phyloP scores from a whole-genome alignment of 2,113 vertebrate species.

The Ardeotis arabs region DNA sequence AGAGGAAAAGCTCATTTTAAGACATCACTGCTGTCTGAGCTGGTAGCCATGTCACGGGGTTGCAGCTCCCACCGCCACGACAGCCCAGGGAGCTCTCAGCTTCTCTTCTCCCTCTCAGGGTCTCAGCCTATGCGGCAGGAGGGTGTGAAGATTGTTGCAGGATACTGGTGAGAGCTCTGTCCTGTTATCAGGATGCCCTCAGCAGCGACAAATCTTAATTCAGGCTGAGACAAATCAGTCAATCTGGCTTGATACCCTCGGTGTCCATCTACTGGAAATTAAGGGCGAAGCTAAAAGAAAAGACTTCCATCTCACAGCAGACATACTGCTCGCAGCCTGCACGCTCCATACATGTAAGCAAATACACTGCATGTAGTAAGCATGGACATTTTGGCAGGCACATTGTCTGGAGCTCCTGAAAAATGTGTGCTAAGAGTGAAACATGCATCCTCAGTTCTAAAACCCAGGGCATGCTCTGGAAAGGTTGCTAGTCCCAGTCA shows the following conservation, averaged over 20 bases:
- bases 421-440: not conserved
- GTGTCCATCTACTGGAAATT: not conserved
- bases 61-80: fast-evolving
- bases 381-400: not conserved
- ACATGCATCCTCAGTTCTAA: not conserved
- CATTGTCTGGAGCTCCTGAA: not conserved
- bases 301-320: not conserved
- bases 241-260: not conserved
- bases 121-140: not conserved
- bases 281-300: not conserved
- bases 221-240: not conserved
- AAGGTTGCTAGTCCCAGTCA: not conserved
- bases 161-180: not conserved
- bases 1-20: not conserved
- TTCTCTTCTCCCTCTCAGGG: not conserved
- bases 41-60: fast-evolving
- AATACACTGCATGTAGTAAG: not conserved
- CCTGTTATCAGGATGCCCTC: not conserved
- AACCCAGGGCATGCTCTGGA: not conserved
- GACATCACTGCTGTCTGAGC: not conserved
- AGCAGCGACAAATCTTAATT: not conserved
- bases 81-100: not conserved
- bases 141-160: not conserved
- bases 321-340: not conserved
- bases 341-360: not conserved